Evolutionary conservation across 2,113 vertebrate species (phyloP).

Genomic region (Centropus bengalensis): DNA sequence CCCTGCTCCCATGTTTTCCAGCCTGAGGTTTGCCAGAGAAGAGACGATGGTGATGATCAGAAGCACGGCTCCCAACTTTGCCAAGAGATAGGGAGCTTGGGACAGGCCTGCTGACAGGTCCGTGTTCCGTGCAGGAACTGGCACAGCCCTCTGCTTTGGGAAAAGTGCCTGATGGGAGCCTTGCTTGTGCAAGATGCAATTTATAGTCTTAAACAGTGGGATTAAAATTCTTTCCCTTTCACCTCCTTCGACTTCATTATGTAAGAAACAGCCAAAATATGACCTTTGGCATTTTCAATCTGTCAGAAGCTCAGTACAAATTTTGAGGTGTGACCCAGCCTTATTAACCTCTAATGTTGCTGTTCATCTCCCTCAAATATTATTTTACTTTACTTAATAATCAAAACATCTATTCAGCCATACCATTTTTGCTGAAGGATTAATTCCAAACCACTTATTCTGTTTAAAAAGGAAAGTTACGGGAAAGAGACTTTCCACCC

Average conservation of each 20-base stretch:
- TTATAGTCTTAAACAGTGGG: neutral
- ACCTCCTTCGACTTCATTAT: neutral
- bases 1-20: neutral
- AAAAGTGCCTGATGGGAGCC: neutral
- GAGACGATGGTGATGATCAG: neutral
- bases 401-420: neutral
- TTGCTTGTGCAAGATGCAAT: conserved; percentile 11
- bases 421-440: neutral
- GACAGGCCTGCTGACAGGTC: neutral
- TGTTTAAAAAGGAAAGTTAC: neutral
- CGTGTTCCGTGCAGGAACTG: neutral
- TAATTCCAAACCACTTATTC: neutral
- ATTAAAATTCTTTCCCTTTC: conserved; percentile 49
- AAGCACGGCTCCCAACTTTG: neutral
- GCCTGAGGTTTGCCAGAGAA: neutral
- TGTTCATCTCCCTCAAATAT: neutral
- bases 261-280: conserved; percentile 9
- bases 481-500: neutral
- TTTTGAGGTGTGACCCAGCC: neutral
- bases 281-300: neutral
- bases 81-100: neutral
- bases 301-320: neutral
- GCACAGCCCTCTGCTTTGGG: neutral
- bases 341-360: neutral
- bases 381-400: neutral